Evolutionary conservation across 2,888 invertebrate species (phyloP).

Genomic region (Busseola fusca): DNA sequence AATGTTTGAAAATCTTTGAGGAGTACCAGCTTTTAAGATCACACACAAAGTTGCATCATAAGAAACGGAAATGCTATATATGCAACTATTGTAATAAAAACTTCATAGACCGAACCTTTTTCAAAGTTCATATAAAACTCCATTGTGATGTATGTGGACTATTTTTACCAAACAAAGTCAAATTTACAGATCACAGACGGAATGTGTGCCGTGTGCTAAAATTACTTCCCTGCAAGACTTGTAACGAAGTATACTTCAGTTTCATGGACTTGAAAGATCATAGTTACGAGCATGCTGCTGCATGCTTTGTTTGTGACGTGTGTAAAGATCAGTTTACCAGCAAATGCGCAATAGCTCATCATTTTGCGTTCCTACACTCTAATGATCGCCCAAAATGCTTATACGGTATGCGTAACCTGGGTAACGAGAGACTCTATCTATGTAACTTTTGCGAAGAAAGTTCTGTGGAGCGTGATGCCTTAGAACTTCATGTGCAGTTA

Average conservation of each 20-base stretch:
- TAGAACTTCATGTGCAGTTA: conserved; percentile 72
- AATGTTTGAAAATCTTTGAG: conserved; percentile 80
- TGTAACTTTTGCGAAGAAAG: conserved; percentile 81
- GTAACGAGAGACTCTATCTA: conserved; percentile 71
- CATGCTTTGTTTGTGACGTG: conserved; percentile 76
- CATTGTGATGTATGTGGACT: conserved; percentile 79
- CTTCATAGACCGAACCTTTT: conserved; percentile 80
- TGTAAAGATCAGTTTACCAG: conserved; percentile 79
- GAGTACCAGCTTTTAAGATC: conserved; percentile 71
- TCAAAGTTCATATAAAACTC: conserved; percentile 82
- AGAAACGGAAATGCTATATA: conserved; percentile 83
- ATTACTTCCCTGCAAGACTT: conserved; percentile 75
- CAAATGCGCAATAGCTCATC: conserved; percentile 78
- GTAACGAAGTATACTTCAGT: conserved; percentile 71
- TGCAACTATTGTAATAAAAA: conserved; percentile 81
- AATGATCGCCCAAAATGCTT: conserved; percentile 69
- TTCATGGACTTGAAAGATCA: conserved; percentile 83
- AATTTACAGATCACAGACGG: conserved; percentile 73
- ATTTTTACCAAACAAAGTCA: conserved; percentile 68
- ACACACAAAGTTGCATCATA: conserved; percentile 78
- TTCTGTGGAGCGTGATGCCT: conserved; percentile 70
- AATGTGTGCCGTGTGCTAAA: conserved; percentile 72
- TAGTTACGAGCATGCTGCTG: conserved; percentile 73
- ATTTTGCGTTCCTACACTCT: conserved; percentile 77
- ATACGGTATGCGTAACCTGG: conserved; percentile 70